A percentile compares a stretch with the other conserved stretches of the same genome.
phyloP scores from a whole-genome alignment of 1,140 invertebrate genomes.

The Drosophila prosaltans region DNA sequence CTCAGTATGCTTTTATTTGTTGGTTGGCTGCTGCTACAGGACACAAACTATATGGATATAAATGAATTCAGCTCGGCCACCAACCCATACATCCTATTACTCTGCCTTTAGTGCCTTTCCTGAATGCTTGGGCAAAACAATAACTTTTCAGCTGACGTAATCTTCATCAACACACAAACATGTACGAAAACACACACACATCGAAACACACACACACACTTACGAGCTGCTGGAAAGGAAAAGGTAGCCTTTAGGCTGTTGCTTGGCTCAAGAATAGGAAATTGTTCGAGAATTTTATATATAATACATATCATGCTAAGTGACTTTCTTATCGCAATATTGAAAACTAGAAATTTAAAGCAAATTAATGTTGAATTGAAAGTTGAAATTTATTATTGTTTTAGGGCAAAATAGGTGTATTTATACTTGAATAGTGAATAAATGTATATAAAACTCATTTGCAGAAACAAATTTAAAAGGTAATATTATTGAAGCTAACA shows the following conservation, averaged over 20 bases:
- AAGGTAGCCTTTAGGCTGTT: slow-evolving; percentile 6
- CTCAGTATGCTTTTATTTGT: slow-evolving; percentile 19
- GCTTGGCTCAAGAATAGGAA: slow-evolving; percentile 3
- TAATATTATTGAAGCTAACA: too few species aligned
- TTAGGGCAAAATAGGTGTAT: neutral
- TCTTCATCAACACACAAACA: slow-evolving; percentile 68
- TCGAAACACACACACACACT: neutral
- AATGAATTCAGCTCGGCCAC: slow-evolving; percentile 51
- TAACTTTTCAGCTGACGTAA: slow-evolving; percentile 81
- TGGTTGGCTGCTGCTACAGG: slow-evolving; percentile 29
- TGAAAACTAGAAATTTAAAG: neutral
- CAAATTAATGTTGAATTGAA: slow-evolving; percentile 5
- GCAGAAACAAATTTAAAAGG: too few species aligned
- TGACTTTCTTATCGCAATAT: neutral
- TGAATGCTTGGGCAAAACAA: slow-evolving; percentile 68
- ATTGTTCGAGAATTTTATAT: slow-evolving; percentile 4
- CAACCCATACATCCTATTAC: slow-evolving; percentile 33
- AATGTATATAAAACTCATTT: too few species aligned
- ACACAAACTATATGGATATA: slow-evolving; percentile 72
- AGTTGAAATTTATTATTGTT: neutral
- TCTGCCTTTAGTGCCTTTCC: slow-evolving; percentile 42
- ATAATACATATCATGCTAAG: slow-evolving; percentile 11
- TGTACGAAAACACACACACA: slow-evolving; percentile 31
- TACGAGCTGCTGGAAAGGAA: neutral
- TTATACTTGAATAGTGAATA: too few species aligned